Conservation (phyloP, 1,140 invertebrate genomes). For the Phocides pigmalion region DNA sequence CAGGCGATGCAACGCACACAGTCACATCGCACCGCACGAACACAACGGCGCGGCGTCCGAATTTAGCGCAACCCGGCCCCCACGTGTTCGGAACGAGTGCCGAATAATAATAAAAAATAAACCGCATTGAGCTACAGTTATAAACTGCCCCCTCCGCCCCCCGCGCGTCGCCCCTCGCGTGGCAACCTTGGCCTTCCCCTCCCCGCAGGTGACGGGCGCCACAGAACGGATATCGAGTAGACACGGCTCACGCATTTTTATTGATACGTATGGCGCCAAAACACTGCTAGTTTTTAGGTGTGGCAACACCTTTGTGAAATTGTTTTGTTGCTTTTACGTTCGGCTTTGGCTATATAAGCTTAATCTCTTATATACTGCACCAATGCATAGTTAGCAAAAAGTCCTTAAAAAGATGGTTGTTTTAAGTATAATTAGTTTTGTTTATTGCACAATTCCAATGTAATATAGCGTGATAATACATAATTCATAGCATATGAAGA, state of each 20-base stretch:
- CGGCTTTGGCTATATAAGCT: too few species aligned
- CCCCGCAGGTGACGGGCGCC: constrained; percentile 26
- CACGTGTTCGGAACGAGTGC: constrained; percentile 45
- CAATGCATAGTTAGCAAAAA: too few species aligned
- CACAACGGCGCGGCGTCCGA: constrained; percentile 31
- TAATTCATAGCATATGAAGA: too few species aligned
- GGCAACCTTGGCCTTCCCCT: constrained; percentile 63
- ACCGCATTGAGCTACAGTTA: constrained; percentile 46
- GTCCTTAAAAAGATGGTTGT: too few species aligned
- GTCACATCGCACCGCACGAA: too few species aligned
- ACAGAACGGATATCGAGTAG: constrained; percentile 15
- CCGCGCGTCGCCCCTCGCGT: constrained; percentile 23
- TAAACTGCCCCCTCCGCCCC: constrained; percentile 28
- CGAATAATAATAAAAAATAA: constrained; percentile 63
- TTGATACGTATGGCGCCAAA: not conserved
- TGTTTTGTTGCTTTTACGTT: too few species aligned
- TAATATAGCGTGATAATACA: too few species aligned
- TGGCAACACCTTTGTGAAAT: too few species aligned
- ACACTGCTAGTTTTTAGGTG: not conserved
- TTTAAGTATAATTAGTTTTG: too few species aligned
- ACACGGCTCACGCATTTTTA: constrained; percentile 8
- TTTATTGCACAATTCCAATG: too few species aligned
- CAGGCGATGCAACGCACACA: constrained; percentile 18
- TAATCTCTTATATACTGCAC: too few species aligned
- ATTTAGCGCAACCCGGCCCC: constrained; percentile 44